phyloP scores from a whole-genome alignment of 2,113 vertebrate genomes.

The Varanus komodoensis region DNA sequence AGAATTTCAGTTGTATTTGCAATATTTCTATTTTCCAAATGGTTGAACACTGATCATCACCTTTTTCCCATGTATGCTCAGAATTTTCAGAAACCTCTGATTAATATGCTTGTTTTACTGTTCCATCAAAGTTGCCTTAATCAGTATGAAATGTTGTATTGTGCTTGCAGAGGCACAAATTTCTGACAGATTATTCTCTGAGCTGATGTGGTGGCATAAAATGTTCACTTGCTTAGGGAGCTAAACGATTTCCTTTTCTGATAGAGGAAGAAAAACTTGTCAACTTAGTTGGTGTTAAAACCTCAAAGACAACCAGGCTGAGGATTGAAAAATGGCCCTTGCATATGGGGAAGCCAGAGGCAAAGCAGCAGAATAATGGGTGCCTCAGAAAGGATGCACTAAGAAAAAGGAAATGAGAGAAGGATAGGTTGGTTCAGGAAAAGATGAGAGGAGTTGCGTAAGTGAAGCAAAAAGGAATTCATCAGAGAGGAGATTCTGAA shows the following conservation, averaged over 20 bases:
- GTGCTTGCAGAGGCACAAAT: background rate
- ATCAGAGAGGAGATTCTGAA: background rate
- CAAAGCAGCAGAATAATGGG: background rate
- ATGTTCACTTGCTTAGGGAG: background rate
- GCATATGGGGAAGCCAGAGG: background rate
- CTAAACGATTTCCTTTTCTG: background rate
- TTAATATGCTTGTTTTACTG: background rate
- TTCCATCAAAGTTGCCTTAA: background rate
- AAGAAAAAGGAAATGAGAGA: background rate
- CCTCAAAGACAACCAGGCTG: background rate
- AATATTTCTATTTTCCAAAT: slow-evolving; percentile 47
- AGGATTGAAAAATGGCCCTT: background rate
- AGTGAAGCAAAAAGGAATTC: background rate
- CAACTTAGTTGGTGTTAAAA: background rate
- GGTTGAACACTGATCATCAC: slow-evolving; percentile 41
- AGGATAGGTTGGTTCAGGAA: background rate
- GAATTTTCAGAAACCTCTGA: slow-evolving; percentile 4
- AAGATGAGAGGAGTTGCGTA: background rate
- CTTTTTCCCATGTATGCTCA: slow-evolving; percentile 37
- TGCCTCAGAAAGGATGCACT: background rate
- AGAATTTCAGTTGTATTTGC: slow-evolving; percentile 52
- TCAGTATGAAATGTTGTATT: background rate
- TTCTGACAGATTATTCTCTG: background rate
- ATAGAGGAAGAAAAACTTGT: background rate
- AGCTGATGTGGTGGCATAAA: background rate